Base-by-base conservation (phyloP, 2,888 invertebrate genomes). In the Marronus borbonicus region DNA sequence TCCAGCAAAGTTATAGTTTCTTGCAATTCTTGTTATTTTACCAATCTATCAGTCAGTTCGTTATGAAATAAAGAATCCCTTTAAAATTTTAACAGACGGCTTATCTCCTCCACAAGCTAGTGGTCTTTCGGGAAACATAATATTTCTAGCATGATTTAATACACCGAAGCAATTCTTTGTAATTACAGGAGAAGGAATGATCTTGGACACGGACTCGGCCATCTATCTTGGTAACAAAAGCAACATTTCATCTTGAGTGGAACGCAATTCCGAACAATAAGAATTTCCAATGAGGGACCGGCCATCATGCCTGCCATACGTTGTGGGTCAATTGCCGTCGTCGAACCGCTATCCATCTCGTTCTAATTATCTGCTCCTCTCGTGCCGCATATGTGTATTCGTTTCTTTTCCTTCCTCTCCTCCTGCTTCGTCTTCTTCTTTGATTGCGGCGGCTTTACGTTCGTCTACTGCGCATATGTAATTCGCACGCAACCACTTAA, bases 231-330 rank as follows among this genome's bases (percentile, higher is more conserved):
- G 72, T 60, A 74, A 60, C 72, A 60, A 74, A 60, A 74, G 72
- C 49, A 60, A 74, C 72, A 74, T 74, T 74, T 74, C 72, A 74
- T 74, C 72, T 60, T 74, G 72, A 74, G 72, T 74, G 60, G 72
- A 74, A 74, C 72, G 72, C 60, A 74, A 70, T 77, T 77, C 69
- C 36, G 68, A 70, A 76, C 77, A 80, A 79, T 76, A 80, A 80
- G 78, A 78, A 78, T 80, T 80, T 80, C 78, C 79, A 76, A 79
- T 76, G 80, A 79, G 78, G 77, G 78, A 75, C 77, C 80, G 72
- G 76, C 76, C 66, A 72, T 72, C 72, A 74, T 60, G 79, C 76
- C 80, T 80, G 76, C 81, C 80, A 81, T 79, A 72, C 79, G 69
- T 77, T 79, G 44, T 76, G 76, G 79, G 79, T 79, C 80, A 79